These are phyloP conservation scores for Arothron firmamentum DNA, from an alignment of 2,113 vertebrate genomes.

Conservation along the genomic window DNA sequence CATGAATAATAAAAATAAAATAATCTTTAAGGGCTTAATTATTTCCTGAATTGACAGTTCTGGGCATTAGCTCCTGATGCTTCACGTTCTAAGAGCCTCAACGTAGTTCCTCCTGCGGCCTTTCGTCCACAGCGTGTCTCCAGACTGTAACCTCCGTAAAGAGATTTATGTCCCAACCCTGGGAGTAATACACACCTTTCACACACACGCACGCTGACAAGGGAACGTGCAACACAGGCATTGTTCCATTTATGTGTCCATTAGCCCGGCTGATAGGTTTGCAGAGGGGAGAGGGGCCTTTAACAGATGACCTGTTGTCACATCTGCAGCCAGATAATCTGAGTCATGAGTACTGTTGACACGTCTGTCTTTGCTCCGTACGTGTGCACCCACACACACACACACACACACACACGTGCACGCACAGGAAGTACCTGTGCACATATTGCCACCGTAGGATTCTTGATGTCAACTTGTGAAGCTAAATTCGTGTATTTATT, in stretches of 20 bases:
- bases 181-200: not conserved
- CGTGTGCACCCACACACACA: constrained; percentile 16
- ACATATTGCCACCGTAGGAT: constrained; percentile 2
- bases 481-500: constrained; percentile 42
- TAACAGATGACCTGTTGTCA: constrained; percentile 76
- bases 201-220: constrained; percentile 5
- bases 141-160: not conserved
- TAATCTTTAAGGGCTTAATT: too few species aligned
- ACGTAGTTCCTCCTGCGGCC: too few species aligned
- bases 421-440: constrained; percentile 19
- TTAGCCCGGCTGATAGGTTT: constrained; percentile 65
- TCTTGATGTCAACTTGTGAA: constrained; percentile 8
- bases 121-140: not conserved
- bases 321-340: constrained; percentile 71
- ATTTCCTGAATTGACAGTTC: too few species aligned
- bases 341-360: constrained; percentile 67
- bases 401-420: constrained; percentile 23
- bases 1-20: too few species aligned
- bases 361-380: constrained; percentile 44
- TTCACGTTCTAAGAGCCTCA: too few species aligned
- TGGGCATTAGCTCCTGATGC: too few species aligned
- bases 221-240: constrained; percentile 22
- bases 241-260: constrained; percentile 62
- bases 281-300: constrained; percentile 56
- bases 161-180: not conserved